Evolutionary conservation across 2,113 vertebrate genomes (phyloP), one percentile per base, ranked within the genome.

Genomic region (Salvelinus namaycush): DNA sequence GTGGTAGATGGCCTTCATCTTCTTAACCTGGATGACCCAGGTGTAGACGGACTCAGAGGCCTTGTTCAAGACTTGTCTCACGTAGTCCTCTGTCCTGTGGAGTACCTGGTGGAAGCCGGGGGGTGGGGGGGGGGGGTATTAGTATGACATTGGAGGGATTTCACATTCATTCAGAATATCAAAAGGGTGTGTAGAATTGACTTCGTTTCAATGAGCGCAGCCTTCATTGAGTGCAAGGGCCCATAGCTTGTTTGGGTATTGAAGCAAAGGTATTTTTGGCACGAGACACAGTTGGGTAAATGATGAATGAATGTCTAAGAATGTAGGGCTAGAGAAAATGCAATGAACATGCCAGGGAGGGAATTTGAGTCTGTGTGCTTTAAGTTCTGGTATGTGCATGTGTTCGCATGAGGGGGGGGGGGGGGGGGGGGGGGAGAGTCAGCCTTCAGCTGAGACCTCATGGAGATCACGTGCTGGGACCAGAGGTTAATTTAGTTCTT

Each of bases 1-100:
- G 12, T 98, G 97, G 84, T 99, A 99, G 80, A 99, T 96, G 83
- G 98, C 97, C 84, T 99, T 99, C 97, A 99, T 98, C 89, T 99
- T 99, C 91, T 96, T 97, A 83, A 99, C 96, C 75, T 98, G 97
- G 72, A 99, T 83, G 48, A 95, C 94, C 88, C 96, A 98, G 0
- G 91, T 94, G 72, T 94, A 97, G 74, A 99, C 90, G 0, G 96
- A 97, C 77, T 99, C 97, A 0, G 97, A 97, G 0, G 98, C 97
- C 69, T 96, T 98, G 5, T 94, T 94, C 71, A 98, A 87, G 68
- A 99, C 97, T 75, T 99, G 97, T 62, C 89, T 92, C 78, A 98
- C 91, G 65, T 99, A 99, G 34, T 99, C 97, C 84, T 99, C 97
- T 0, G 98, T 99, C 77, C 96, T 95, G 75, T 95, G 92, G 22